Conservation (phyloP, 2,797 vertebrate species). For the Chromobotia macracanthus region DNA sequence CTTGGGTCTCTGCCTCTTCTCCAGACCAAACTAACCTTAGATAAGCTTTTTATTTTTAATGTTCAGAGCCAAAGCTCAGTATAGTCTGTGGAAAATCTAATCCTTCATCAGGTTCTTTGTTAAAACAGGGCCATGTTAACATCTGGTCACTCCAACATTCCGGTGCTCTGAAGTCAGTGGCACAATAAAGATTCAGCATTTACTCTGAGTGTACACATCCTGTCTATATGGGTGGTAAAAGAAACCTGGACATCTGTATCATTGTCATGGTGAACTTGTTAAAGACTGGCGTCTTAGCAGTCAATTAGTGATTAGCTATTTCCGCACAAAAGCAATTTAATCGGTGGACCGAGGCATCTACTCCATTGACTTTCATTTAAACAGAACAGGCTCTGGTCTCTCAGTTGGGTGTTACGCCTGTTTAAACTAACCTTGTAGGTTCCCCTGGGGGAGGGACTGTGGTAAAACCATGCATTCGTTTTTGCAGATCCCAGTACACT, state of each 20-base stretch:
- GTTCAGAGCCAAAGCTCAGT: conserved; percentile 28
- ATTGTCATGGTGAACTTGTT: background rate
- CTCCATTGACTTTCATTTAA: background rate
- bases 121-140: conserved; percentile 45
- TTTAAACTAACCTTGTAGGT: background rate
- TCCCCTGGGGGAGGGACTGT: background rate
- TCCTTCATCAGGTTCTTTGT: conserved; percentile 14
- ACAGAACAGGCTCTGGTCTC: background rate
- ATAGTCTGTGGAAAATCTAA: conserved; percentile 15
- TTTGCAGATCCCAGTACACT: background rate
- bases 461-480: background rate
- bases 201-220: background rate
- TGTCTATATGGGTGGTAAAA: conserved; percentile 14
- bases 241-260: background rate
- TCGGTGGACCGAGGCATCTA: background rate
- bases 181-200: conserved; percentile 43
- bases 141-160: conserved; percentile 53
- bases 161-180: conserved; percentile 59
- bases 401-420: background rate
- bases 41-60: conserved; percentile 31
- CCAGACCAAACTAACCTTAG: conserved; percentile 33
- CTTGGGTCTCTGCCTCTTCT: conserved; percentile 42
- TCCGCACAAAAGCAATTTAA: background rate
- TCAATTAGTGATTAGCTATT: conserved; percentile 1
- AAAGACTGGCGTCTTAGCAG: background rate